Percentiles rank a stretch among this genome's conserved stretches.
These are phyloP conservation scores for Drosophila pseudotakahashii DNA, from an alignment of 2,888 invertebrate genomes.

Conservation along the genomic window DNA sequence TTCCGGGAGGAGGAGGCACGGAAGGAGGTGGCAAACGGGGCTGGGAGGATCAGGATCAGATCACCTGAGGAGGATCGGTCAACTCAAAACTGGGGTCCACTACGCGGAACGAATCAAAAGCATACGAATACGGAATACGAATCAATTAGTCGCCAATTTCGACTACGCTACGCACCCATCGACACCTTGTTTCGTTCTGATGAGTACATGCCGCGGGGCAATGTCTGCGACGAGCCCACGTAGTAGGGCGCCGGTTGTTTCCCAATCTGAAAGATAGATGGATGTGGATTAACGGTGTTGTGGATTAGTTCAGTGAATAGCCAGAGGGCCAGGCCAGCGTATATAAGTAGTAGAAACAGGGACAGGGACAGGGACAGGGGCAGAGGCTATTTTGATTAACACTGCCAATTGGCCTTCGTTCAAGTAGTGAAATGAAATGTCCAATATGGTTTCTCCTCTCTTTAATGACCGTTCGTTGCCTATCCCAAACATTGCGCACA, in stretches of 20 bases:
- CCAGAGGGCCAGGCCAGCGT: background rate
- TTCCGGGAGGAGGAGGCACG: background rate
- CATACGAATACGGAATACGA: background rate
- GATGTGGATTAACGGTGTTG: background rate
- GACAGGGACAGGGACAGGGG: slow-evolving; percentile 1
- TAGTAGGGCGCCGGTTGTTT: slow-evolving; percentile 84
- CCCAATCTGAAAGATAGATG: slow-evolving; percentile 76
- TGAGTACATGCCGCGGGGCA: slow-evolving; percentile 85
- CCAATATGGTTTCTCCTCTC: slow-evolving; percentile 53
- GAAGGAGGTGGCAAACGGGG: background rate
- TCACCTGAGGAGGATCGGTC: no score
- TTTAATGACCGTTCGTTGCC: slow-evolving; percentile 31
- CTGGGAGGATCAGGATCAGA: background rate
- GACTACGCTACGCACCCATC: slow-evolving; percentile 80
- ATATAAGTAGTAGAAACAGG: background rate
- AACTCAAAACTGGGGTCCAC: slow-evolving; percentile 17
- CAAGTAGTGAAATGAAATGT: slow-evolving; percentile 48
- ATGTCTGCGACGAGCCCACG: slow-evolving; percentile 84
- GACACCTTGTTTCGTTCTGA: slow-evolving; percentile 84
- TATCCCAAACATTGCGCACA: slow-evolving; percentile 30
- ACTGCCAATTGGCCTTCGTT: slow-evolving; percentile 50
- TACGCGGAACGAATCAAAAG: slow-evolving; percentile 6
- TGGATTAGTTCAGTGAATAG: background rate
- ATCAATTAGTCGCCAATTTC: background rate
- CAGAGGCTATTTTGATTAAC: slow-evolving; percentile 8